phyloP scores from a whole-genome alignment of 2,113 vertebrate genomes.

The Promerops cafer region DNA sequence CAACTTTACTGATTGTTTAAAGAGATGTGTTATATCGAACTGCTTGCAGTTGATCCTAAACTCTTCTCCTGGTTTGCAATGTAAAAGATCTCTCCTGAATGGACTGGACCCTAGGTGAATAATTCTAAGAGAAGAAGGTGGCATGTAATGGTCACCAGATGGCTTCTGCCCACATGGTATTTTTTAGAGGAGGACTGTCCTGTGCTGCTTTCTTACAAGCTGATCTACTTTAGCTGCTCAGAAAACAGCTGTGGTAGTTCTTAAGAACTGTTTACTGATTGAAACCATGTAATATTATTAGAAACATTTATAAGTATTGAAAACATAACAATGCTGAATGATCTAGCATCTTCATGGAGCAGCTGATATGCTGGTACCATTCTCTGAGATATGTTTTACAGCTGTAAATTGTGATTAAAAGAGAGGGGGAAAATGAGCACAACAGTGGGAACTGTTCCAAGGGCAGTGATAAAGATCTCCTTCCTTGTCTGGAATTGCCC shows the following conservation, averaged over 20 bases:
- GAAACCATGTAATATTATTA: conserved; percentile 14
- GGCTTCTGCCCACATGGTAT: conserved; percentile 33
- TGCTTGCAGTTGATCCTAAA: not conserved
- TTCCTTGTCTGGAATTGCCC: conserved; percentile 49
- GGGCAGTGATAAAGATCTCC: conserved; percentile 42
- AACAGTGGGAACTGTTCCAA: conserved; percentile 47
- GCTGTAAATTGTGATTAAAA: conserved; percentile 12
- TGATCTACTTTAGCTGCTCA: conserved; percentile 41
- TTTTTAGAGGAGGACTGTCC: not conserved
- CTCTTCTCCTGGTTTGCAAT: not conserved
- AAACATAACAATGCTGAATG: conserved; percentile 23
- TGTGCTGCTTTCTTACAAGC: conserved; percentile 14
- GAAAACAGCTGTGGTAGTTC: conserved; percentile 29
- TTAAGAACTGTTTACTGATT: conserved; percentile 28
- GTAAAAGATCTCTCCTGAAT: not conserved
- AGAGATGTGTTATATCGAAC: not conserved
- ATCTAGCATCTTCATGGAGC: not conserved
- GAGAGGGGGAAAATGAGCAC: not conserved
- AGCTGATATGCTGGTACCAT: not conserved
- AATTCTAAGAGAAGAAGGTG: not conserved
- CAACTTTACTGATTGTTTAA: not conserved
- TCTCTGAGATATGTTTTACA: conserved; percentile 2
- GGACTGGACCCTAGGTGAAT: not conserved
- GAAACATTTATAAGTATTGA: conserved; percentile 16
- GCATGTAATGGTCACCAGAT: conserved; percentile 14